A percentile compares a stretch with the other conserved stretches of the same genome.
Conservation (phyloP, 1,140 invertebrate species). For the Cyrtorhinus lividipennis region DNA sequence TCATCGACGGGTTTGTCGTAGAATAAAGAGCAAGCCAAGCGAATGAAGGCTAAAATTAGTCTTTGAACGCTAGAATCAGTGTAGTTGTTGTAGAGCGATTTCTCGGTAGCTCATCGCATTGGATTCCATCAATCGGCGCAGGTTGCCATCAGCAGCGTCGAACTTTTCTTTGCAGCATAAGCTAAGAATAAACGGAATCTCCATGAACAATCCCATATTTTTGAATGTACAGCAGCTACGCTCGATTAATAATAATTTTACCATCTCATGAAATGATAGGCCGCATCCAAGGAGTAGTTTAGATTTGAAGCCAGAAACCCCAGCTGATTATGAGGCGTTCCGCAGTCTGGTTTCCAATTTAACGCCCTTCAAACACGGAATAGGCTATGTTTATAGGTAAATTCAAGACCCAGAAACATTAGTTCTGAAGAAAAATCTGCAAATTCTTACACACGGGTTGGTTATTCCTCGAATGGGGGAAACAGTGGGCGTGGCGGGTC, state of each 20-base stretch:
- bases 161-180: slow-evolving; percentile 61
- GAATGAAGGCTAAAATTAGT: slow-evolving; percentile 36
- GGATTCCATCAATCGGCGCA: slow-evolving; percentile 60
- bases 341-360: slow-evolving; percentile 58
- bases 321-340: slow-evolving; percentile 87
- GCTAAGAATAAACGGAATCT: slow-evolving; percentile 32
- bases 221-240: too few species aligned
- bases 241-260: too few species aligned
- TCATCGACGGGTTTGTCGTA: slow-evolving; percentile 45
- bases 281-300: slow-evolving; percentile 73
- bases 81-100: slow-evolving; percentile 22
- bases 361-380: too few species aligned
- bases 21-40: slow-evolving; percentile 39
- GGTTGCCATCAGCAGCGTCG: slow-evolving; percentile 76
- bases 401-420: too few species aligned
- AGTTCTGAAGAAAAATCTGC: too few species aligned
- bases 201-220: too few species aligned
- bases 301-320: slow-evolving; percentile 66
- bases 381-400: too few species aligned
- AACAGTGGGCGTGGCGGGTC: too few species aligned
- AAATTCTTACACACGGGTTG: too few species aligned
- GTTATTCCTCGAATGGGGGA: too few species aligned
- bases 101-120: slow-evolving; percentile 35
- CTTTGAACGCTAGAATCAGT: slow-evolving; percentile 26
- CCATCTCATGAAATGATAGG: slow-evolving; percentile 81